phyloP scores from a whole-genome alignment of 2,888 invertebrate genomes.

The Leptopilina syphax region DNA sequence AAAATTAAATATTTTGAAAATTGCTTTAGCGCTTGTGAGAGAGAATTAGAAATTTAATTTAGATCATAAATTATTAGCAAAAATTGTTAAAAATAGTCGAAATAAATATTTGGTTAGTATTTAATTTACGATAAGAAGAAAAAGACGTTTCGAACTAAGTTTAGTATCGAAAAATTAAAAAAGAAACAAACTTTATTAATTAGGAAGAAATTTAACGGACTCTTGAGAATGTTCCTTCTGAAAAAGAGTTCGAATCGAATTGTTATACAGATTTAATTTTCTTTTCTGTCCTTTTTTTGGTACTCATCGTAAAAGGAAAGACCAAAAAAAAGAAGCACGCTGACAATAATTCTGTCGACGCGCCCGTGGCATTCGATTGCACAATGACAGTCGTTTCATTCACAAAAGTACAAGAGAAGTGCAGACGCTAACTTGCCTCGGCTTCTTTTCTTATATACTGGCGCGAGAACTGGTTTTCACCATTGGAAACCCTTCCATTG shows the following conservation, averaged over 20 bases:
- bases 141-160: too few relatives aligned
- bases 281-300: neutral
- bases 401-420: slow-evolving; percentile 27
- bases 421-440: slow-evolving; percentile 7
- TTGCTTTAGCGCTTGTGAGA: too few relatives aligned
- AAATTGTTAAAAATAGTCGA: too few relatives aligned
- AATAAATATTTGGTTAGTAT: too few relatives aligned
- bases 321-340: neutral
- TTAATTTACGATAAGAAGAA: too few relatives aligned
- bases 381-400: slow-evolving; percentile 36
- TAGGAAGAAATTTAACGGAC: neutral
- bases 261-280: neutral
- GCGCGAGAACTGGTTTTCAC: slow-evolving; percentile 60
- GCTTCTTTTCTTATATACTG: slow-evolving; percentile 42
- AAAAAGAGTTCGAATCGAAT: neutral
- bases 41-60: too few relatives aligned
- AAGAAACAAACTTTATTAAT: neutral
- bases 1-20: too few relatives aligned
- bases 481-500: slow-evolving; percentile 49
- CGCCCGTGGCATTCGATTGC: slow-evolving; percentile 24
- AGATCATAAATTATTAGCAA: too few relatives aligned
- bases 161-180: neutral
- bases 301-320: neutral
- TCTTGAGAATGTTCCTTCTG: neutral
- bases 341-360: neutral